Conservation (phyloP, 2,113 vertebrate species). For the Hucho hucho region DNA sequence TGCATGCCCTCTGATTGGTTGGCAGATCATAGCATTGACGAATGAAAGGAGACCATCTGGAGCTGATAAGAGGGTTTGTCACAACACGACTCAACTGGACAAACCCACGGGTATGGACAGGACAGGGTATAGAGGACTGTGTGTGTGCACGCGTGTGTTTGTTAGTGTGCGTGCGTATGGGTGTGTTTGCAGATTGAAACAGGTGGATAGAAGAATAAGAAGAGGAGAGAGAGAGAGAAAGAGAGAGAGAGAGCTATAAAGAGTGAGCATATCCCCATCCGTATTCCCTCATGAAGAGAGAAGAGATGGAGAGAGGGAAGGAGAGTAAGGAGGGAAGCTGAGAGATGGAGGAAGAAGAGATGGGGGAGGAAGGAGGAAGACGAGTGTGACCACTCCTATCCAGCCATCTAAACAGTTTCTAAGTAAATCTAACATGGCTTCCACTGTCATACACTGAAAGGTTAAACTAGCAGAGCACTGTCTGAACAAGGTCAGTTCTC, state of each 20-base stretch:
- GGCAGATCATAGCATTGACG: conserved; percentile 25
- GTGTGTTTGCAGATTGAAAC: not conserved
- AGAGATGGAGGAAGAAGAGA: not conserved
- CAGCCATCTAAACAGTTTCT: too few species aligned
- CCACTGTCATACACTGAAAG: conserved; percentile 15
- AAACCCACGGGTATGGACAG: too few species aligned
- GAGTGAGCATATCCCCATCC: too few species aligned
- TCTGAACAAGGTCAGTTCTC: not conserved
- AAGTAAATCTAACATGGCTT: not conserved
- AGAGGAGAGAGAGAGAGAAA: not conserved
- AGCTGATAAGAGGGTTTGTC: conserved; percentile 48
- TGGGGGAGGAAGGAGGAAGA: not conserved
- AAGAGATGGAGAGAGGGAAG: conserved; percentile 30
- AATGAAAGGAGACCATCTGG: conserved; percentile 43
- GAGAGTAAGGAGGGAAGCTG: not conserved
- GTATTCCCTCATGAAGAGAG: too few species aligned
- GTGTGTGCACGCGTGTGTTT: not conserved
- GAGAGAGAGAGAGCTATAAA: not conserved
- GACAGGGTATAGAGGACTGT: too few species aligned
- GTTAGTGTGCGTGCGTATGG: too few species aligned
- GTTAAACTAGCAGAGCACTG: conserved; percentile 30
- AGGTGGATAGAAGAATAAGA: not conserved
- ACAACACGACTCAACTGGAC: conserved; percentile 2
- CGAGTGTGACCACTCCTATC: not conserved
- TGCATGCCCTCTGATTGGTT: conserved; percentile 54